A percentile compares a stretch with the other conserved stretches of the same genome.
Conservation (phyloP, 2,113 vertebrate genomes). For the Odocoileus hemionus region DNA sequence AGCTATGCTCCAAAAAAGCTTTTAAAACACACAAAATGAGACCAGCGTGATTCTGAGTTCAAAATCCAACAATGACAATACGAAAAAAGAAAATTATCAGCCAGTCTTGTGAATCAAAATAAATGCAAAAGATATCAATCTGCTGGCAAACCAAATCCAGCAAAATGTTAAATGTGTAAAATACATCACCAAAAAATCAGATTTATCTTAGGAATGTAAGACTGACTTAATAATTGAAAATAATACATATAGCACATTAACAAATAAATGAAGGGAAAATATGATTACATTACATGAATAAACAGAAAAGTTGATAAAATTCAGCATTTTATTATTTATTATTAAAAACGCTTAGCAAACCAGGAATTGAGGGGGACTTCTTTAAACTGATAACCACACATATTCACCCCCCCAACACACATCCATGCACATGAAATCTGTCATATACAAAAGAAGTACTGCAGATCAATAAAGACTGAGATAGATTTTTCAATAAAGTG, state of each 20-base stretch:
- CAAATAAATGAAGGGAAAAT: neutral
- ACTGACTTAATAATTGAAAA: neutral
- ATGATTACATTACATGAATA: neutral
- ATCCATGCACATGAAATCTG: neutral
- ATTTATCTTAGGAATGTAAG: neutral
- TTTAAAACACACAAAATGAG: neutral
- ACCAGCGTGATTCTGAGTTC: neutral
- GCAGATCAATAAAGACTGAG: neutral
- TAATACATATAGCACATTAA: neutral
- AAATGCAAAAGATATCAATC: neutral
- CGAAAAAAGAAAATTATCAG: neutral
- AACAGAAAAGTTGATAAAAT: neutral
- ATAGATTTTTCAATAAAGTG: neutral
- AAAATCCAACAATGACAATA: neutral
- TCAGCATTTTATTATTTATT: neutral
- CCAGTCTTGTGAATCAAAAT: neutral
- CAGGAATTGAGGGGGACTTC: neutral
- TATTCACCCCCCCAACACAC: neutral
- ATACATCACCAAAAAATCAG: neutral
- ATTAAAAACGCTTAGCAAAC: neutral
- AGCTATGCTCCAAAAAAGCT: neutral
- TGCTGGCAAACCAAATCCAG: neutral
- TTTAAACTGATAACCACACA: neutral
- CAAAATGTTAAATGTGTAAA: neutral
- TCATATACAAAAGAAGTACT: neutral